Evolutionary conservation across 2,113 vertebrate species (phyloP), one percentile per base, ranked within the genome.

Genomic region (Alethe diademata): DNA sequence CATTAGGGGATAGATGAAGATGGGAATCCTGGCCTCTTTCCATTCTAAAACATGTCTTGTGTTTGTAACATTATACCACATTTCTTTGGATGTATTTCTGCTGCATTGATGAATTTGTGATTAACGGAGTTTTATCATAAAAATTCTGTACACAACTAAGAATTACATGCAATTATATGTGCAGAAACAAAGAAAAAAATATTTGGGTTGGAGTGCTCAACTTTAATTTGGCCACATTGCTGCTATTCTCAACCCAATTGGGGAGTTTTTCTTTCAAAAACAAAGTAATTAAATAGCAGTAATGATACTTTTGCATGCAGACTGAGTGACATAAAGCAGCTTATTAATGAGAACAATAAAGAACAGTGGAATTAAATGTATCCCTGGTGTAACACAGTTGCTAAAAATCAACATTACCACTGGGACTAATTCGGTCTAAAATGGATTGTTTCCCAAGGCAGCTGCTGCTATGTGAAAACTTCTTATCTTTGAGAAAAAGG

Each of bases 111-210:
- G 89, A 96, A 92, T 96, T 92, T 97, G 93, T 95, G 94, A 98
- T 96, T 95, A 96, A 97, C 91, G 90, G 92, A 78, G 53, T 95
- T 98, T 98, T 95, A 97, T 97, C 88, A 60, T 93, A 97, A 96
- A 93, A 97, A 94, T 93, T 93, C 78, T 92, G 96, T 97, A 97
- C 47, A 91, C 96, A 97, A 97, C 85, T 97, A 94, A 97, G 97
- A 98, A 98, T 98, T 97, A 97, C 87, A 95, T 95, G 78, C 89
- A 97, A 98, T 98, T 98, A 97, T 95, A 95, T 96, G 90, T 91
- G 90, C 81, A 97, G 92, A 97, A 97, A 97, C 80, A 96, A 95
- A 88, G 79, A 65, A 95, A 97, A 97, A 97, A 97, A 95, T 97
- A 97, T 98, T 98, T 98, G 79, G 57, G 53, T 98, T 98, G 97